A percentile compares a stretch with the other conserved stretches of the same genome.
Evolutionary conservation across 1,140 invertebrate genomes (phyloP).

Genomic region (Rhyzopertha dominica): DNA sequence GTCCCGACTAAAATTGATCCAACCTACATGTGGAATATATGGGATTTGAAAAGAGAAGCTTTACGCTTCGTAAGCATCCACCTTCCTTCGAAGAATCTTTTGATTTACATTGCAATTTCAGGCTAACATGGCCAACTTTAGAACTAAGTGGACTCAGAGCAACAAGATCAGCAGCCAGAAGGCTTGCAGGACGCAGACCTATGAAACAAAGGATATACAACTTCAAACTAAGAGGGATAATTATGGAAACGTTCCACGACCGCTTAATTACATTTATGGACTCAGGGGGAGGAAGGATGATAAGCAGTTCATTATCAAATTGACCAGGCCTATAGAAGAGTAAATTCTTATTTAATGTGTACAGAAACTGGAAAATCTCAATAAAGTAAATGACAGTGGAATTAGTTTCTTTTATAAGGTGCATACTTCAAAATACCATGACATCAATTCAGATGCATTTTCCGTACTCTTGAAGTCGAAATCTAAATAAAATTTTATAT

Average conservation of each 20-base stretch:
- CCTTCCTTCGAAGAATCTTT: background rate
- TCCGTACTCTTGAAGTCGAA: too few relatives aligned
- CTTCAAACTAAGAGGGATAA: slow-evolving; percentile 54
- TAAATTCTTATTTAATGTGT: too few relatives aligned
- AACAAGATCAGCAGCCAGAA: slow-evolving; percentile 50
- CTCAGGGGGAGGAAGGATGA: slow-evolving; percentile 50
- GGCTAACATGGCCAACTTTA: slow-evolving; percentile 53
- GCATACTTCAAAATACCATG: too few relatives aligned
- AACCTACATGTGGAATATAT: slow-evolving; percentile 70
- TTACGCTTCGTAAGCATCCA: slow-evolving; percentile 26
- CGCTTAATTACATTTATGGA: slow-evolving; percentile 52
- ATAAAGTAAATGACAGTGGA: too few relatives aligned
- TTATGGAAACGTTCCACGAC: slow-evolving; percentile 49
- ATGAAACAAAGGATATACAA: slow-evolving; percentile 45
- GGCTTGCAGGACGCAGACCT: slow-evolving; percentile 52
- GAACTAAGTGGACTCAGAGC: slow-evolving; percentile 60
- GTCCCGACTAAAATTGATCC: slow-evolving; percentile 57
- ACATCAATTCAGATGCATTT: too few relatives aligned
- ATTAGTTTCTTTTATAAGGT: too few relatives aligned
- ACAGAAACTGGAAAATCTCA: too few relatives aligned
- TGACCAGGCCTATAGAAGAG: slow-evolving; percentile 39
- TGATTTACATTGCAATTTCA: slow-evolving; percentile 33
- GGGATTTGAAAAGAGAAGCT: slow-evolving; percentile 57
- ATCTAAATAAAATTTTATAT: too few relatives aligned
- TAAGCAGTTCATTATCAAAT: slow-evolving; percentile 40